A percentile compares a stretch with the other conserved stretches of the same genome.
Evolutionary conservation across 2,888 invertebrate genomes (phyloP).

Genomic region (Parnassius mnemosyne): DNA sequence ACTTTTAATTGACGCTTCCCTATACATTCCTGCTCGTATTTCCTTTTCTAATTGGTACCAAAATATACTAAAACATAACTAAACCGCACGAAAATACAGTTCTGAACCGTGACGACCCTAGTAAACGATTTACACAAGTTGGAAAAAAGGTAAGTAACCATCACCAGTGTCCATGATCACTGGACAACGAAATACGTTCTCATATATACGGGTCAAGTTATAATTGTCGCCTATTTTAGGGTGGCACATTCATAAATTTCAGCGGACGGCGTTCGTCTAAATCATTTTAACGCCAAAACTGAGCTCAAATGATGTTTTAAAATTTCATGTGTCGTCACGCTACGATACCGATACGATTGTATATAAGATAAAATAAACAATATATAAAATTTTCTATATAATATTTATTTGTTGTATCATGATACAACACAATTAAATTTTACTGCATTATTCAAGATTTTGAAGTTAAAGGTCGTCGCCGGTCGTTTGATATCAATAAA

Average conservation of each 20-base stretch:
- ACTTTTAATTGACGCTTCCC: constrained; percentile 40
- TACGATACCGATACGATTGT: constrained; percentile 28
- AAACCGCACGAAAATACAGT: constrained; percentile 48
- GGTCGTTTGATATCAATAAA: too few species aligned
- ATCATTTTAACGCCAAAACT: constrained; percentile 75
- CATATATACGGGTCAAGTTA: constrained; percentile 30
- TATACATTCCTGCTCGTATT: constrained; percentile 41
- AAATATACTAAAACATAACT: constrained; percentile 45
- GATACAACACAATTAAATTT: too few species aligned
- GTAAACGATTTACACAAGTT: constrained; percentile 50
- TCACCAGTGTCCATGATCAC: constrained; percentile 27
- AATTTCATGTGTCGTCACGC: constrained; percentile 40
- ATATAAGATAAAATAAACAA: too few species aligned
- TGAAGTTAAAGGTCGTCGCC: too few species aligned
- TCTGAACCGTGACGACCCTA: constrained; percentile 45
- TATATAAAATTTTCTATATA: too few species aligned
- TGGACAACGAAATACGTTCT: neutral
- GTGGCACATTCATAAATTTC: constrained; percentile 57
- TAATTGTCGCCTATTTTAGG: constrained; percentile 53
- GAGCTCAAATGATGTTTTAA: constrained; percentile 47
- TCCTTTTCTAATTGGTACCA: constrained; percentile 53
- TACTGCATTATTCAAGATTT: too few species aligned
- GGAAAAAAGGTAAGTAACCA: constrained; percentile 30
- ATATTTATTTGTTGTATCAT: neutral
- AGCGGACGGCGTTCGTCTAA: constrained; percentile 55